Conservation (phyloP, 2,888 invertebrate species). For the Drosophila yooni region DNA sequence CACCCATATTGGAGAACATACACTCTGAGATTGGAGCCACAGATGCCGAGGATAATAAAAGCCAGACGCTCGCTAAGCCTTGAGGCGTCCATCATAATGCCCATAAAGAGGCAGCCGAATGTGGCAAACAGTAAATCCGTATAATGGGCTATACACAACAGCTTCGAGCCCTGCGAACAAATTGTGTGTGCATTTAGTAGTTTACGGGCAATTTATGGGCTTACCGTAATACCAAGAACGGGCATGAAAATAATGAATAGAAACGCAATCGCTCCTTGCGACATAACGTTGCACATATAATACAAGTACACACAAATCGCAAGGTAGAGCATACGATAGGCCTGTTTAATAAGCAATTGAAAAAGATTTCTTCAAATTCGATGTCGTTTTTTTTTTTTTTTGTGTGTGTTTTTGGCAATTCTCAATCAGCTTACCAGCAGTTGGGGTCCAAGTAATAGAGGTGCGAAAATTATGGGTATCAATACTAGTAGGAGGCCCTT, state of each 20-base stretch:
- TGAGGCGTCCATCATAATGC: constrained; percentile 60
- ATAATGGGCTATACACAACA: constrained; percentile 37
- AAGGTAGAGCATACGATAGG: constrained; percentile 48
- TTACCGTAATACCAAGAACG: constrained; percentile 39
- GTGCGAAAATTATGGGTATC: constrained; percentile 46
- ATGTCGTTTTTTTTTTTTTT: neutral
- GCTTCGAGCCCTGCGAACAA: constrained; percentile 26
- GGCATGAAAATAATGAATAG: constrained; percentile 53
- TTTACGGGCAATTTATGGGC: neutral
- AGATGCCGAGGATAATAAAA: neutral
- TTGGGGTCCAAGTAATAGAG: constrained; percentile 35
- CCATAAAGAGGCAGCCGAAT: constrained; percentile 35
- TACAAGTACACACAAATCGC: constrained; percentile 32
- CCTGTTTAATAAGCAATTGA: constrained; percentile 24
- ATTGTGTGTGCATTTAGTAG: neutral
- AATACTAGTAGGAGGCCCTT: constrained; percentile 55
- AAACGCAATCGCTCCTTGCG: constrained; percentile 55
- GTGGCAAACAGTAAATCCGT: constrained; percentile 45
- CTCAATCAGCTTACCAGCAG: constrained; percentile 30
- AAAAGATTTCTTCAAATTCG: no score
- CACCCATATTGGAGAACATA: constrained; percentile 22
- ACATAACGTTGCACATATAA: constrained; percentile 59
- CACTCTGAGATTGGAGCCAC: constrained; percentile 42
- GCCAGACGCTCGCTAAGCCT: constrained; percentile 49
- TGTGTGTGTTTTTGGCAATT: neutral